phyloP scores from a whole-genome alignment of 2,113 vertebrate species.

The Petromus typicus region DNA sequence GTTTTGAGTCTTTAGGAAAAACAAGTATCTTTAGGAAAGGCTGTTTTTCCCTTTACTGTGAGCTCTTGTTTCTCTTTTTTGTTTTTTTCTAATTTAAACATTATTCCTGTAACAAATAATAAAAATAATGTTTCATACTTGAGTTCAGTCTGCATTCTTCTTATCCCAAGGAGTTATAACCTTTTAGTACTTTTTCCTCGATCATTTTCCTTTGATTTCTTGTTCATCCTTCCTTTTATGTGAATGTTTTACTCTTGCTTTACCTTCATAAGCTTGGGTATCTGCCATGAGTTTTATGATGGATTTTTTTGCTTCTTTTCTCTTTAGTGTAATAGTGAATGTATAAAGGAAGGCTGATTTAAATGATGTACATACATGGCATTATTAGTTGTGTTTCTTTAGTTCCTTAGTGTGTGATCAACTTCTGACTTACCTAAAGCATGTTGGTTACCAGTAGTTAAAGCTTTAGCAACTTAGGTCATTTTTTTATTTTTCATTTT shows the following conservation, averaged over 20 bases:
- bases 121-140: constrained; percentile 42
- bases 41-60: constrained; percentile 5
- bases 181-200: constrained; percentile 2
- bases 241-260: neutral
- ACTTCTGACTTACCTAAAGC: neutral
- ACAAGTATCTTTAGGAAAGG: constrained; percentile 30
- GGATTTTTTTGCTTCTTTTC: neutral
- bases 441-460: neutral
- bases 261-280: neutral
- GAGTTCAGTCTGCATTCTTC: constrained; percentile 36
- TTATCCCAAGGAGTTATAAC: neutral
- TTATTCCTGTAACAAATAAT: constrained; percentile 48
- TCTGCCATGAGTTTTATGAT: neutral
- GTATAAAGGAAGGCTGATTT: neutral
- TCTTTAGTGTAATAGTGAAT: neutral
- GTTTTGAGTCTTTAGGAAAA: neutral
- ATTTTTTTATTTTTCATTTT: neutral
- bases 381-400: neutral
- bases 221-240: neutral
- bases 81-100: constrained; percentile 49
- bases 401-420: neutral
- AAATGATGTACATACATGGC: neutral
- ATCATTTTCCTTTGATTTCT: constrained; percentile 51
- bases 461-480: neutral
- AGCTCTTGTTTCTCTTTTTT: too few relatives aligned